Conservation (phyloP, 2,888 invertebrate species). For the Koerneria pararmatus region DNA sequence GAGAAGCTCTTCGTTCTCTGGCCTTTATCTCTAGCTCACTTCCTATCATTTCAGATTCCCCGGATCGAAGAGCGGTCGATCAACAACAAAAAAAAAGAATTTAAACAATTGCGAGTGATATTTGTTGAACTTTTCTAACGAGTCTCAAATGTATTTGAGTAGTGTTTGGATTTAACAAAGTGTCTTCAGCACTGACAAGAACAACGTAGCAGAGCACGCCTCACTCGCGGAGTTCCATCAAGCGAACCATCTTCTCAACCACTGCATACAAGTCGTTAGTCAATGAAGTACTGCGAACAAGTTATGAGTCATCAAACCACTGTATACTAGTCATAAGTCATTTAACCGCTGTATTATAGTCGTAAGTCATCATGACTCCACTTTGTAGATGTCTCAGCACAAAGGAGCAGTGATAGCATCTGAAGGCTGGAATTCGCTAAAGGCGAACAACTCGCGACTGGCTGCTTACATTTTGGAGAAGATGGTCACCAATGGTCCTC, state of each 20-base stretch:
- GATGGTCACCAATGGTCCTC: constrained; percentile 39
- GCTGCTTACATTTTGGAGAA: constrained; percentile 50
- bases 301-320: no score
- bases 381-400: constrained; percentile 16
- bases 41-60: no score
- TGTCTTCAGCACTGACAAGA: constrained; percentile 33
- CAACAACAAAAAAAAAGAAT: constrained; percentile 9
- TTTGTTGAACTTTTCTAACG: no score
- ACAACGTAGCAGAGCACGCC: constrained; percentile 50
- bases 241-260: constrained; percentile 45
- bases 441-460: constrained; percentile 71
- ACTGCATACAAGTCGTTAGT: constrained; percentile 40
- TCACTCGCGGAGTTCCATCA: constrained; percentile 49
- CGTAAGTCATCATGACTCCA: no score
- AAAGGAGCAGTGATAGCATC: constrained; percentile 32
- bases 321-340: constrained; percentile 37
- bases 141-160: no score
- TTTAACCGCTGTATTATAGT: neutral
- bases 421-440: constrained; percentile 76
- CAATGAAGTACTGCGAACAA: neutral
- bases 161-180: neutral
- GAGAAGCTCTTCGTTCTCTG: no score
- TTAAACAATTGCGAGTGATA: no score
- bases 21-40: no score
- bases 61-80: no score